Evolutionary conservation across 2,888 invertebrate genomes (phyloP), one percentile per base, ranked within the genome.

Genomic region (Yponomeuta plumbellus): DNA sequence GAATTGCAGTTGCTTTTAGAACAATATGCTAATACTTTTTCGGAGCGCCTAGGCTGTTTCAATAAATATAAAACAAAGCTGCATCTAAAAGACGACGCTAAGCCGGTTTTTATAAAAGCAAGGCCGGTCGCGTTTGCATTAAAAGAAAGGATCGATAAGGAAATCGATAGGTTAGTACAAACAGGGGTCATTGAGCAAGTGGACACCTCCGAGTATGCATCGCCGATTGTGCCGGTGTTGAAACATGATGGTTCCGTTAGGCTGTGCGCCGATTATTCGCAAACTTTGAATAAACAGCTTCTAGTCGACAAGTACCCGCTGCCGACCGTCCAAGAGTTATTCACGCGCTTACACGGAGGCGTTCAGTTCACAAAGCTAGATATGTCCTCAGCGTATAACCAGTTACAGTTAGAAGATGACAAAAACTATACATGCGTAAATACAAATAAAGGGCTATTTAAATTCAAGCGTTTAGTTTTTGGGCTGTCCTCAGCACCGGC

Each of bases 401-500:
- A 70, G 61, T 64, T 67, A 20, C 13, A 63, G 10, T n/a, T 68
- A 13, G 58, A 59, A 11, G 68, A 70, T 1, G 66, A 68, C 1
- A 61, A 68, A 61, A 23, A 44, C 0, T 1, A 69, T 1, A 69
- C 68, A 2, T 67, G 67, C 39, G 68, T 68, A 6, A 69, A 70
- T 39, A 70, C 70, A 3, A 59, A 67, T 44, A 56, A 56, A 5
- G 70, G 70, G 0, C 34, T 69, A 11, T 70, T 67, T 59, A 66
- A 68, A 40, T 70, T 44, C 62, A 67, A 52, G 8, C 22, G 69
- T 11, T 20, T 69, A 20, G 66, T 69, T 5, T 71, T 68, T 57
- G 70, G 70, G 0, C 11, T 71, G 17, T 58, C 69, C 0, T 44
- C 52, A 11, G 68, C 69, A 1, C 69, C 70, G 1, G 68, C 68